These are phyloP conservation scores for Puntigrus tetrazona DNA, from an alignment of 2,113 vertebrate genomes.

Conservation along the genomic window DNA sequence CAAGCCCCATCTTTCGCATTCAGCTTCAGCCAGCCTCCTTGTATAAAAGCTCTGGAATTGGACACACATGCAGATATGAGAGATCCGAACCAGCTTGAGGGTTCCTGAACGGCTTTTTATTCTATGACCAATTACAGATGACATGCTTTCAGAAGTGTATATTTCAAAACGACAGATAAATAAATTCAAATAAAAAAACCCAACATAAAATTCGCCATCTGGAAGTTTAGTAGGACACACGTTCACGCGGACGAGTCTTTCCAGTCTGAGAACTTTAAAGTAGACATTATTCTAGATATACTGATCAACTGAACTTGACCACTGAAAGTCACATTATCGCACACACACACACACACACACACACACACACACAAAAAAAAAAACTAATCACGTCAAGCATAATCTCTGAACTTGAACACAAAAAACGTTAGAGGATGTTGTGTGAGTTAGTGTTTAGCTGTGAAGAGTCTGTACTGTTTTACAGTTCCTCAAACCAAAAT, in stretches of 20 bases:
- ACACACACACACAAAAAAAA: no score
- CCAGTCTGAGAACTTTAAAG: conserved; percentile 6
- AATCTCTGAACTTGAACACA: conserved; percentile 1
- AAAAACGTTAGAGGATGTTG: not conserved
- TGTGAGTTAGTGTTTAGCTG: conserved; percentile 32
- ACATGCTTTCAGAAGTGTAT: conserved; percentile 21
- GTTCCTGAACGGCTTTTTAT: conserved; percentile 7
- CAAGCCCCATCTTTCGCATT: conserved; percentile 1
- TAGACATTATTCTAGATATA: not conserved
- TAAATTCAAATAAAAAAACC: conserved; percentile 33
- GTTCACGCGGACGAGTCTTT: not conserved
- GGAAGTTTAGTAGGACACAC: conserved; percentile 20
- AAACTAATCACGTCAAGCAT: conserved; percentile 3
- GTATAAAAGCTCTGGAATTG: conserved; percentile 8
- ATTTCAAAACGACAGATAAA: conserved; percentile 23
- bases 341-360: no score
- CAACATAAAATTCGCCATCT: conserved; percentile 11
- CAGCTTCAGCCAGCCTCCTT: not conserved
- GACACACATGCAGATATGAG: conserved; percentile 34
- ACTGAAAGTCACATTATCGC: conserved; percentile 33
- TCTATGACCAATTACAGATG: not conserved
- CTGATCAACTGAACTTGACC: not conserved
- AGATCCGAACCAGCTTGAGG: not conserved
- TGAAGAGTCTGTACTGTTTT: conserved; percentile 1
- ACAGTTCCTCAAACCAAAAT: conserved; percentile 18